These are phyloP conservation scores for Drosophila pegasa DNA, from an alignment of 2,888 invertebrate genomes.

Conservation along the genomic window DNA sequence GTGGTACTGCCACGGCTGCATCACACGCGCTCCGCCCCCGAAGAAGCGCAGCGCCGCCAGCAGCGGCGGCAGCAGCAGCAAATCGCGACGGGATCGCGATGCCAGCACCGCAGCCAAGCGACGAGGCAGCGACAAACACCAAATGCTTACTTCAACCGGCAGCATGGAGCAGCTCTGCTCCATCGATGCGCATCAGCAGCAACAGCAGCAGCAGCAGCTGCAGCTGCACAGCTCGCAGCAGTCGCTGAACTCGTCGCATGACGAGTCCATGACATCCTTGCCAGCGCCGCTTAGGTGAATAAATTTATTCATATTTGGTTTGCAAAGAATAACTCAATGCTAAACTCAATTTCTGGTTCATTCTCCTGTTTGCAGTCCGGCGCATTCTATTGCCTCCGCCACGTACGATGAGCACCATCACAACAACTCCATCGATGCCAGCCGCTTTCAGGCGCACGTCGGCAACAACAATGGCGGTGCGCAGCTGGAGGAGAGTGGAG, in stretches of 20 bases:
- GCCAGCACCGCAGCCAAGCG: slow-evolving; percentile 79
- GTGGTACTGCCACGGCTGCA: slow-evolving; percentile 96
- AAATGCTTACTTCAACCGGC: slow-evolving; percentile 43
- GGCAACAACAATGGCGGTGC: slow-evolving; percentile 72
- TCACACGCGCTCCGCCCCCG: slow-evolving; percentile 92
- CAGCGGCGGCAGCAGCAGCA: slow-evolving; percentile 85
- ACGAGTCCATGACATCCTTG: slow-evolving; percentile 84
- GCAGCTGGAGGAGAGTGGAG: slow-evolving; percentile 39
- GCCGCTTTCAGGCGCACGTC: slow-evolving; percentile 83
- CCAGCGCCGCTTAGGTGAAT: slow-evolving; percentile 83
- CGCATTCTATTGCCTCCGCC: slow-evolving; percentile 89
- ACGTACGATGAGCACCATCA: slow-evolving; percentile 86
- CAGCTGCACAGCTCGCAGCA: slow-evolving; percentile 80
- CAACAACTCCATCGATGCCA: slow-evolving; percentile 83
- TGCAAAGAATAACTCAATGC: neutral
- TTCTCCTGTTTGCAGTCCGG: slow-evolving; percentile 86
- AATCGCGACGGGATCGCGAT: slow-evolving; percentile 85
- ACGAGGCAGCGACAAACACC: slow-evolving; percentile 59
- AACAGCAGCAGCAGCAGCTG: slow-evolving; percentile 64
- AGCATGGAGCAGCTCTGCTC: slow-evolving; percentile 54
- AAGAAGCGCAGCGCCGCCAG: slow-evolving; percentile 86
- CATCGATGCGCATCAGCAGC: slow-evolving; percentile 50
- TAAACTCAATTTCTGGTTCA: neutral
- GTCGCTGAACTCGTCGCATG: slow-evolving; percentile 84
- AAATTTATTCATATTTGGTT: neutral